phyloP scores from a whole-genome alignment of 2,888 invertebrate genomes.

The Sepioteuthis lessoniana region DNA sequence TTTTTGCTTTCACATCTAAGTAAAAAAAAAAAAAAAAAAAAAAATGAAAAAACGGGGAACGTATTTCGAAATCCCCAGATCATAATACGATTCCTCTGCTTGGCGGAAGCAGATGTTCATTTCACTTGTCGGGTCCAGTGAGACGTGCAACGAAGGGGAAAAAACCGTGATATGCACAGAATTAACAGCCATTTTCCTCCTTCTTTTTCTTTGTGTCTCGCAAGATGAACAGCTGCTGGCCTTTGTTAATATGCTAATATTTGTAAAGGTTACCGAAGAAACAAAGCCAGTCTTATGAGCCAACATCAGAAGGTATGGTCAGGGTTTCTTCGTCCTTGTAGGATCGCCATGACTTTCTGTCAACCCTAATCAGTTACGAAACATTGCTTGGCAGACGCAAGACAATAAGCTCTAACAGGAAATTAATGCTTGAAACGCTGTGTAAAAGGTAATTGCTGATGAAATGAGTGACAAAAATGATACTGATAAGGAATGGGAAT shows the following conservation, averaged over 20 bases:
- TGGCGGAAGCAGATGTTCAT: not conserved
- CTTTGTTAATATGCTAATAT: constrained; percentile 20
- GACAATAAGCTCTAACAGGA: not conserved
- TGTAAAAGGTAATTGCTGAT: not conserved
- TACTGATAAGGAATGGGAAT: not conserved
- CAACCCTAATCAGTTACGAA: not conserved
- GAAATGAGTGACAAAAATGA: not conserved
- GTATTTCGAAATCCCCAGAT: not conserved
- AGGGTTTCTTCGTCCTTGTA: not conserved
- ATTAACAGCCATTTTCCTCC: not conserved
- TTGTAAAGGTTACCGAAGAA: not conserved
- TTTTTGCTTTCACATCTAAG: not conserved
- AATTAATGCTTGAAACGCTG: not conserved
- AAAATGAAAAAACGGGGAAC: not conserved
- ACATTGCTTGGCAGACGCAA: not conserved
- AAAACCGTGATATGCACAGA: not conserved
- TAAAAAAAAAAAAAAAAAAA: not conserved
- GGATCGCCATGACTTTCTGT: not conserved
- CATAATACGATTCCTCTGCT: not conserved
- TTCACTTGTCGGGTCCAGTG: not conserved
- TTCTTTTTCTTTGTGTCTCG: not conserved
- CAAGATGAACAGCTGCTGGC: not conserved
- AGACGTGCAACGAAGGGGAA: not conserved
- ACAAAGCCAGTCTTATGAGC: not conserved
- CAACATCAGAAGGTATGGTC: not conserved